Evolutionary conservation across 2,113 vertebrate species (phyloP), one percentile per base, ranked within the genome.

Genomic region (Brachypteracias leptosomus): DNA sequence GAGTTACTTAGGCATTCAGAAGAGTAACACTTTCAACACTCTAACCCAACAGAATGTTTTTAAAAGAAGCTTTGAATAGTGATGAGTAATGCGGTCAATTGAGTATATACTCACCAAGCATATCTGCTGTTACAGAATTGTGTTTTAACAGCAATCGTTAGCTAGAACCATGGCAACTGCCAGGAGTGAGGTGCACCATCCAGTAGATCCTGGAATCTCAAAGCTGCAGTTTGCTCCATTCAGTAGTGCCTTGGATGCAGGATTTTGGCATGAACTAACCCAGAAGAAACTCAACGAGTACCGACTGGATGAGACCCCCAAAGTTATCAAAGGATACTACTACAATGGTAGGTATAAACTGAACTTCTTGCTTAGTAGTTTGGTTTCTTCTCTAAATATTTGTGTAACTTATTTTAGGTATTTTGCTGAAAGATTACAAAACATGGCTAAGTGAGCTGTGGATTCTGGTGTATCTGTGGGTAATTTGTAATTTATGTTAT

Each of bases 211-310:
- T 8, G 96, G 58, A 44, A 94, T 94, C 46, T 93, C 93, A 55
- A 98, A 98, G 92, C 96, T 99, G 96, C 99, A 99, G 98, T 99
- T 99, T 49, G 99, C 98, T 29, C 99, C 99, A 14, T 99, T 99
- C 97, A 98, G 97, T 95, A 99, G 99, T 10, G 99, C 99, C 62
- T 91, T 99, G 95, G 99, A 99, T 49, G 99, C 99, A 5, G 99
- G 99, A 2, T 99, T 99, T 97, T 99, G 99, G 99, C 99, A 99
- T 7, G 98, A 99, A 40, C 97, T 99, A 62, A 99, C 99, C 13
- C 99, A 99, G 97, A 99, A 97, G 96, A 99, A 99, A 59, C 98
- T 99, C 92, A 98, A 99, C 7, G 98, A 99, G 75, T 99, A 99
- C 93, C 98, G 98, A 11, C 68, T 99, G 88, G 99, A 99, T 11